These are phyloP conservation scores for Malthinus seriepunctatus DNA, from an alignment of 2,888 invertebrate species.

Conservation along the genomic window DNA sequence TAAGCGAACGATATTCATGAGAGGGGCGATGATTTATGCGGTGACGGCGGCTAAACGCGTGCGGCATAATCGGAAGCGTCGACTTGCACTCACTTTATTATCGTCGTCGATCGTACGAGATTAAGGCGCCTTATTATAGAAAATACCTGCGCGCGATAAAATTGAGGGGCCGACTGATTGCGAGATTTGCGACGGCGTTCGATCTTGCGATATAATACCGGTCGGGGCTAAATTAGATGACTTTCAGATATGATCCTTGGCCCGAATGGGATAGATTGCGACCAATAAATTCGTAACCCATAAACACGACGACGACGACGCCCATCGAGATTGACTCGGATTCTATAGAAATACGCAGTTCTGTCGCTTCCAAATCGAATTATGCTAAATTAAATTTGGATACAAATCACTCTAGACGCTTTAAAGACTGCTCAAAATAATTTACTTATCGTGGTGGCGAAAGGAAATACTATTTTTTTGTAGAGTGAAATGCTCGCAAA, in stretches of 20 bases:
- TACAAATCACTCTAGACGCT: constrained; percentile 21
- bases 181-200: constrained; percentile 24
- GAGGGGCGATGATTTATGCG: constrained; percentile 41
- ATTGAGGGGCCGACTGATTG: constrained; percentile 25
- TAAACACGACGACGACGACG: constrained; percentile 14
- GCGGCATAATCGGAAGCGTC: constrained; percentile 15
- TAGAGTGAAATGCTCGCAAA: neutral
- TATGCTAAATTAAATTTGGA: constrained; percentile 26
- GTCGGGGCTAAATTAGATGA: constrained; percentile 33
- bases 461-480: constrained; percentile 1
- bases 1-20: constrained; percentile 41
- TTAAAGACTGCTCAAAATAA: constrained; percentile 13
- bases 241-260: constrained; percentile 31
- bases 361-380: constrained; percentile 21
- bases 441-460: constrained; percentile 4
- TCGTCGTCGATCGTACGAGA: constrained; percentile 11
- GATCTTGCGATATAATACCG: constrained; percentile 25
- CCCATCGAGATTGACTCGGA: constrained; percentile 20
- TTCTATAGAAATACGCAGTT: constrained; percentile 25
- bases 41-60: constrained; percentile 30
- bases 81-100: constrained; percentile 9
- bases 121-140: constrained; percentile 17
- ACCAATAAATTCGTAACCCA: constrained; percentile 16
- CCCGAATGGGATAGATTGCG: constrained; percentile 29
- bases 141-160: constrained; percentile 22